Conservation (phyloP, 2,797 vertebrate species). For the Takifugu rubripes region DNA sequence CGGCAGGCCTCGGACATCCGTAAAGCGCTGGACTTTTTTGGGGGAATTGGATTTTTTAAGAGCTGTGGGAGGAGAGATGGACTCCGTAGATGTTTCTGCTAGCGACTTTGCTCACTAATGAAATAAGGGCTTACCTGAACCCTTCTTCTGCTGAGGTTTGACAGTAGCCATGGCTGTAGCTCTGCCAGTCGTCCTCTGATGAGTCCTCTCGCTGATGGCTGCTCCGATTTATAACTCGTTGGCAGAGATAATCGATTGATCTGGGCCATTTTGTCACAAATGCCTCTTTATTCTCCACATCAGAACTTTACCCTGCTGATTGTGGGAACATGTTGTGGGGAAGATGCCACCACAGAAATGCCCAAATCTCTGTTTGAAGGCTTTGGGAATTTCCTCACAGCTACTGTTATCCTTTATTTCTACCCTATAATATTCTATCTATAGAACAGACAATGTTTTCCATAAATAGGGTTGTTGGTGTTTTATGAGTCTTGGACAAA, state of each 20-base stretch:
- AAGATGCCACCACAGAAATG: too few species aligned
- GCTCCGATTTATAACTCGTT: slow-evolving; percentile 42
- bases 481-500: too few species aligned
- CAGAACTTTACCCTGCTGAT: neutral
- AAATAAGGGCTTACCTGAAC: slow-evolving; percentile 25
- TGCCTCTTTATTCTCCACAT: neutral
- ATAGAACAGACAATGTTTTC: too few species aligned
- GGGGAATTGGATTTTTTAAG: slow-evolving; percentile 28
- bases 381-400: neutral
- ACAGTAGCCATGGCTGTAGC: slow-evolving; percentile 34
- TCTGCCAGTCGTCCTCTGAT: neutral
- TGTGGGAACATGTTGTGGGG: neutral
- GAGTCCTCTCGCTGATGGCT: neutral
- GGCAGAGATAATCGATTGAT: neutral
- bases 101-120: too few species aligned
- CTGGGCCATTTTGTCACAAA: neutral
- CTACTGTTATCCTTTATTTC: too few species aligned
- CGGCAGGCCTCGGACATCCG: slow-evolving; percentile 64
- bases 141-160: slow-evolving; percentile 2
- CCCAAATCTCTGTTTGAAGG: too few species aligned
- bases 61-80: slow-evolving; percentile 24
- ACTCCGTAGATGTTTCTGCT: neutral
- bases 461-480: too few species aligned
- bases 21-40: slow-evolving; percentile 42
- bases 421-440: too few species aligned